Base-by-base conservation (phyloP, 2,888 invertebrate genomes). In the Geotrupes spiniger region DNA sequence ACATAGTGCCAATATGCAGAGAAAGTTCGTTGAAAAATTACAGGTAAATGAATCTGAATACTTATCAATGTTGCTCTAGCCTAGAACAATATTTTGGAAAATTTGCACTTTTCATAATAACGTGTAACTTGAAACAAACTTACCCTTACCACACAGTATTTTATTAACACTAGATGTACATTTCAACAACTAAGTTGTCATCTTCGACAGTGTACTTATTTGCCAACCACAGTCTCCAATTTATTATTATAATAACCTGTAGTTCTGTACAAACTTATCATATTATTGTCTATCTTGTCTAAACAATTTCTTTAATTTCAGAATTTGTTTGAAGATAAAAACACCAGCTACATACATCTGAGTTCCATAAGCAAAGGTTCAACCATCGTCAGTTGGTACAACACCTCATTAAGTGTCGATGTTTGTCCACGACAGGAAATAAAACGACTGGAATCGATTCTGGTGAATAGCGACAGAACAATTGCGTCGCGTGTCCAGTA, bases 401-500 rank as follows among this genome's bases (percentile, higher is more conserved):
- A 96, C 72, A 86, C 85, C 36, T 86, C 89, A 16, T 68, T 92
- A 31, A 81, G 86, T 15, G 80, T 81, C 57, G 79, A 82, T 54
- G 74, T 79, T 40, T 96, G 95, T 70, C 89, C 92, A 0, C 80
- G 86, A 54, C 80, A 83, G 36, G 86, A 89, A 62, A 87, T 95
- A 51, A 82, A 81, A 8, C 78, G 79, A 42, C 74, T 93, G 0
- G 80, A 90, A 48, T 80, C 80, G 43, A 78, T 87, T 60, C 80
- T 91, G 53, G 82, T 88, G 16, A 82, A 81, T 50, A 64, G 47
- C 58, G 86, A 88, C 56, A 76, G 77, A n/a, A 69, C 75, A 57
- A 64, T 74, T 69, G 65, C 79, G 0, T 79, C 80, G 37, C 75
- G 79, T 54, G 84, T 87, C 4, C 81, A 83, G 44, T 76, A 78